These are phyloP conservation scores for Ceyx erithaca DNA, from an alignment of 2,797 vertebrate genomes.

Conservation along the genomic window DNA sequence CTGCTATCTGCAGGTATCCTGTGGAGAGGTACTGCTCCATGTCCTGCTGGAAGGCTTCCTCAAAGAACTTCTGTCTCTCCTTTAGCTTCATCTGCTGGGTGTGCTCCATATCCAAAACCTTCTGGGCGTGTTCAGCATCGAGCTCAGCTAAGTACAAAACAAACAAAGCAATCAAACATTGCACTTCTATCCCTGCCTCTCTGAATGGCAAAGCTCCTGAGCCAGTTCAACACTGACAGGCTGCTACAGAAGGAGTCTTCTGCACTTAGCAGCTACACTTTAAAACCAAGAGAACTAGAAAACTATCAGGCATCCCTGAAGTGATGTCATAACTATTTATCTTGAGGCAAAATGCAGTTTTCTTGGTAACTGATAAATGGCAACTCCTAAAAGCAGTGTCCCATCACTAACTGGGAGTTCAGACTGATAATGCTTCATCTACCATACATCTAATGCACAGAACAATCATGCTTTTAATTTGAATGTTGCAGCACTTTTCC, in stretches of 20 bases:
- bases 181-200: neutral
- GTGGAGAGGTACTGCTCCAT: conserved; percentile 98
- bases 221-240: neutral
- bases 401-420: neutral
- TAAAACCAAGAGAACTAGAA: neutral
- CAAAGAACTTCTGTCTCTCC: conserved; percentile 96
- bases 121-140: conserved; percentile 88
- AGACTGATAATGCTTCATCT: neutral
- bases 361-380: neutral
- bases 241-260: neutral
- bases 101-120: conserved; percentile 87
- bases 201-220: neutral
- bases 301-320: neutral
- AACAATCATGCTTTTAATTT: neutral
- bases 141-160: conserved; percentile 85
- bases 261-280: neutral
- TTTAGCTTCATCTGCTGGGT: conserved; percentile 93
- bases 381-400: neutral
- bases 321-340: neutral
- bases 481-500: neutral
- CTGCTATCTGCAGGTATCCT: conserved; percentile 93
- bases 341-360: neutral
- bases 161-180: conserved; percentile 9
- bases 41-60: conserved; percentile 98
- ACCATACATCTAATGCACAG: neutral